Evolutionary conservation across 2,888 invertebrate species (phyloP).

Genomic region (Trichogramma evanescens): DNA sequence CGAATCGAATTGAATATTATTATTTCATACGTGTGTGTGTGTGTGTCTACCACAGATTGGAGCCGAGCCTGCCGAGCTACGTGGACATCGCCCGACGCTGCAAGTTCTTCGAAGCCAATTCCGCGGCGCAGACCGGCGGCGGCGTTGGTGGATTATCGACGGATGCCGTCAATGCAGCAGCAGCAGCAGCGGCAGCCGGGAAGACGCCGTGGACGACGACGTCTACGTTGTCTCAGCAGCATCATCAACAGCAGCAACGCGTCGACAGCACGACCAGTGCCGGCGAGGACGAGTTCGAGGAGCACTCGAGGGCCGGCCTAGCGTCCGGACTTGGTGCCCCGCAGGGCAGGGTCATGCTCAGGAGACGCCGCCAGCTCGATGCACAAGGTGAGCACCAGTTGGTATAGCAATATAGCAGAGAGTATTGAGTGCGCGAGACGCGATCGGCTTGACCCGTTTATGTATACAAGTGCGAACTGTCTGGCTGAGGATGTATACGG

Average conservation of each 20-base stretch:
- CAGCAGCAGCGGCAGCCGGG: too few relatives aligned
- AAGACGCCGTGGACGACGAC: not conserved
- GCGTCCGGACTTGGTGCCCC: conserved; percentile 31
- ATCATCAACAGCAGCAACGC: not conserved
- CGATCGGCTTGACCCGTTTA: not conserved
- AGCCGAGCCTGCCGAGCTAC: conserved; percentile 37
- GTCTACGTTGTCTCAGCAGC: conserved; percentile 19
- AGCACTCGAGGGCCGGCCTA: conserved; percentile 28
- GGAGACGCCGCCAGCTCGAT: conserved; percentile 43
- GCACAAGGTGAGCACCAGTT: conserved; percentile 37
- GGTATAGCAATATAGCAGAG: not conserved
- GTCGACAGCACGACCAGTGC: conserved; percentile 44
- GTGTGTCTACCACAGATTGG: not conserved
- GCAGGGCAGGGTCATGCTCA: conserved; percentile 40
- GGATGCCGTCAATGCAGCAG: too few relatives aligned
- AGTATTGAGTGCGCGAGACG: not conserved
- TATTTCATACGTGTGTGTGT: not conserved
- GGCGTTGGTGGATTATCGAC: too few relatives aligned
- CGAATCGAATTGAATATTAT: not conserved
- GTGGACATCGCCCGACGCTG: conserved; percentile 40
- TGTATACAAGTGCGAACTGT: not conserved
- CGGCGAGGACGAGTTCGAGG: conserved; percentile 42
- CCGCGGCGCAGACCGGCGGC: conserved; percentile 14
- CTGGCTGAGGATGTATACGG: not conserved
- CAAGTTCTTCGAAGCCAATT: conserved; percentile 33